A percentile compares a stretch with the other conserved stretches of the same genome.
Evolutionary conservation across 2,797 vertebrate species (phyloP).

Genomic region (Hippopotamyrus pictus): DNA sequence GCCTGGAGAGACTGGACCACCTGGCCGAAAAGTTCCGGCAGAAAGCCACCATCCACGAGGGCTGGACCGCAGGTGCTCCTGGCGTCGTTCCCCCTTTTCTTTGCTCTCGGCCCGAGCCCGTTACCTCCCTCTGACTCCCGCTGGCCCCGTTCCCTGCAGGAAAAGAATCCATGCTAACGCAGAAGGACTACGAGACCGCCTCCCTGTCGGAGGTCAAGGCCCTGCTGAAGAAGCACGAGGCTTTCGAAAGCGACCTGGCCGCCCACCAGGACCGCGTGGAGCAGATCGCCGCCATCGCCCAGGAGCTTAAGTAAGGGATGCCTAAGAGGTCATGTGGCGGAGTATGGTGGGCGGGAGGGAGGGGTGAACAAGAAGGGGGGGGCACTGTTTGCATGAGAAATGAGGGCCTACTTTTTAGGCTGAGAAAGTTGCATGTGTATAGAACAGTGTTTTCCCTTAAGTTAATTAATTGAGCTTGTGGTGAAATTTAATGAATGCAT

Average conservation of each 20-base stretch:
- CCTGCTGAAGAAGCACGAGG: slow-evolving; percentile 85
- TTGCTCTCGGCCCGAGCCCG: not conserved
- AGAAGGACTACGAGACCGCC: slow-evolving; percentile 82
- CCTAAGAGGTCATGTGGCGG: not conserved
- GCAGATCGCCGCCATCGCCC: slow-evolving; percentile 90
- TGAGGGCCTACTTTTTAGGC: not conserved
- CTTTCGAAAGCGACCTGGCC: slow-evolving; percentile 90
- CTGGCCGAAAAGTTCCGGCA: slow-evolving; percentile 90
- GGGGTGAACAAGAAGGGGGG: not conserved
- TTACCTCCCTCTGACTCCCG: not conserved
- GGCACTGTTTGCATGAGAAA: not conserved
- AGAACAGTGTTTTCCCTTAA: not conserved
- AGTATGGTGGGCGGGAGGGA: not conserved
- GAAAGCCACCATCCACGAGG: slow-evolving; percentile 86
- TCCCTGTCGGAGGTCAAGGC: slow-evolving; percentile 86
- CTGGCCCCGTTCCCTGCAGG: slow-evolving; percentile 51
- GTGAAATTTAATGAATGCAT: not conserved
- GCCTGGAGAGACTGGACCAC: slow-evolving; percentile 86
- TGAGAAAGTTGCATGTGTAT: not conserved
- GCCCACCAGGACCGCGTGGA: slow-evolving; percentile 93
- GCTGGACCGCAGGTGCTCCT: slow-evolving; percentile 84
- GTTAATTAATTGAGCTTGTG: not conserved
- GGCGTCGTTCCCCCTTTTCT: not conserved
- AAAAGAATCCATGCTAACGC: slow-evolving; percentile 81
- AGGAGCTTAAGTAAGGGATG: slow-evolving; percentile 82